Evolutionary conservation across 2,888 invertebrate species (phyloP).

Genomic region (Trachelus stipa): DNA sequence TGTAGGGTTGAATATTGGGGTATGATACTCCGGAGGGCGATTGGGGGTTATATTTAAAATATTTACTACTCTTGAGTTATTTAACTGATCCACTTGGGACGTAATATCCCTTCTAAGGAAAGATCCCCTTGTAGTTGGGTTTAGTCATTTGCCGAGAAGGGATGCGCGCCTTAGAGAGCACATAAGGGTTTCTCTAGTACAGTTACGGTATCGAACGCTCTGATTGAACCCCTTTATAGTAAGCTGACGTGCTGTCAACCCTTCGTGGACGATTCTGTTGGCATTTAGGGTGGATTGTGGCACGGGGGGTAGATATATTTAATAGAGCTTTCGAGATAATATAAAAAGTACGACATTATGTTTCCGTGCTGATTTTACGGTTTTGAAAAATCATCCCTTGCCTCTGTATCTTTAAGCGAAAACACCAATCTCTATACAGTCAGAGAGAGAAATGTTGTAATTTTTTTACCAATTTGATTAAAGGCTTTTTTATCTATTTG

Average conservation of each 20-base stretch:
- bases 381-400: neutral
- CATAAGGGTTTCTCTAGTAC: neutral
- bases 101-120: neutral
- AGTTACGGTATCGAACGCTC: neutral
- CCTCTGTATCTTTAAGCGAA: neutral
- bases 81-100: conserved; percentile 26
- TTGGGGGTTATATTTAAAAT: conserved; percentile 30
- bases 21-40: neutral
- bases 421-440: neutral
- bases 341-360: neutral
- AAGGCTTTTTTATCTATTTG: neutral
- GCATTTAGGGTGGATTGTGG: too few species aligned
- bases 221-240: neutral
- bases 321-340: neutral
- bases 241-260: neutral
- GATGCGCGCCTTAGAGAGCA: too few species aligned
- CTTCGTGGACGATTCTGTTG: neutral
- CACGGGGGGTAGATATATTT: neutral
- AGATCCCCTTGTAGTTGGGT: neutral
- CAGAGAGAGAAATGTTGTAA: neutral
- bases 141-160: too few species aligned
- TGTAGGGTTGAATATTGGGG: neutral
- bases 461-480: neutral
- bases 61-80: conserved; percentile 42
- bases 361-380: neutral